Base-by-base conservation (phyloP, 2,888 invertebrate genomes). In the Dryadula phaetusa region DNA sequence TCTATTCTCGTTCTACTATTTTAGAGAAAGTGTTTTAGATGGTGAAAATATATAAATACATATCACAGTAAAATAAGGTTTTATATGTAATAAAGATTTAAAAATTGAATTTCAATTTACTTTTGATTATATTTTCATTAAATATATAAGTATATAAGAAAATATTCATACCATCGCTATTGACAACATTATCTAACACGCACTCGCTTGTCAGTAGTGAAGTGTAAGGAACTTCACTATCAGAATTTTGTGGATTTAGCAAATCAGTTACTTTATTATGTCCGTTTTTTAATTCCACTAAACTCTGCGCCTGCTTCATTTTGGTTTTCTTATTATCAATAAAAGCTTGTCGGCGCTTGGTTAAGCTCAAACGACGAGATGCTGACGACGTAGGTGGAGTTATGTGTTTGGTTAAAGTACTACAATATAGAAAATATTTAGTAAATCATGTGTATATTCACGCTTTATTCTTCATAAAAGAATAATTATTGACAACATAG, bases 391-490 rank as follows among this genome's bases (percentile, higher is more conserved):
- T 86, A 0, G 95, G 94, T 4, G 95, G 94, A 0, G 95, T 95
- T 85, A 96, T 94, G 78, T 96, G 95, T 79, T 95, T 95, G 16
- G 95, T 96, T 74, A 96, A 82, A 0, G 95, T 95, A 75, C 96
- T 96, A 79, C 52, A 84, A 86, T 56, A 25, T 0, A 49, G 14
- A 1, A 28, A 49, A 37, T 2, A 12, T 37, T 37, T 12, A 37
- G 3, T 12, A 37, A 37, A 37, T n/a, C 10, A 37, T 12, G n/a
- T n/a, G n/a, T n/a, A n/a, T n/a, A n/a, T n/a, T n/a, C n/a, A n/a
- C n/a, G n/a, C n/a, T n/a, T n/a, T n/a, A n/a, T n/a, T n/a, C n/a
- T n/a, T n/a, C n/a, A n/a, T n/a, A n/a, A n/a, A n/a, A n/a, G n/a
- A n/a, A n/a, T n/a, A n/a, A n/a, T n/a, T n/a, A n/a, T n/a, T n/a